Percentiles rank a stretch among this genome's conserved stretches.
These are phyloP conservation scores for Labeo calbasu DNA, from an alignment of 2,797 vertebrate genomes.

Conservation along the genomic window DNA sequence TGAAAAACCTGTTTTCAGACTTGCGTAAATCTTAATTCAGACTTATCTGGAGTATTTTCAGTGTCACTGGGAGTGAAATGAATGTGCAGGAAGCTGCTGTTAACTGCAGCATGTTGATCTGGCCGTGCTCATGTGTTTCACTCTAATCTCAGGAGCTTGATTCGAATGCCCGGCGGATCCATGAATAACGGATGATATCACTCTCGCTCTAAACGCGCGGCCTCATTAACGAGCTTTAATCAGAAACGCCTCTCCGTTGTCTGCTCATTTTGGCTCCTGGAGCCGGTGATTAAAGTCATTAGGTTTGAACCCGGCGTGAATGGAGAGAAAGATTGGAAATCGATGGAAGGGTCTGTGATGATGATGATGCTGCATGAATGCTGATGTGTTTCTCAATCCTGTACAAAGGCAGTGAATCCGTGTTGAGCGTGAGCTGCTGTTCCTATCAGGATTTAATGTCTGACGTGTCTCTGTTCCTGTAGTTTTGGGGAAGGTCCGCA, in stretches of 20 bases:
- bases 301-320: slow-evolving; percentile 1
- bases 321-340: neutral
- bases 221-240: slow-evolving; percentile 48
- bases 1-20: neutral
- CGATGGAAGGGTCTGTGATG: neutral
- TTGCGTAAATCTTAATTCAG: neutral
- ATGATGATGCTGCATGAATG: neutral
- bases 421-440: neutral
- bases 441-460: no score
- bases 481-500: slow-evolving; percentile 96
- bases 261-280: slow-evolving; percentile 37
- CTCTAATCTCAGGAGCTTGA: neutral
- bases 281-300: slow-evolving; percentile 49
- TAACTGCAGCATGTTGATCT: slow-evolving; percentile 13
- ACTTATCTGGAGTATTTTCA: neutral
- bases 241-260: slow-evolving; percentile 21
- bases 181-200: slow-evolving; percentile 41
- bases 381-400: neutral
- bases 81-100: slow-evolving; percentile 27
- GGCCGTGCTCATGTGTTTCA: no score
- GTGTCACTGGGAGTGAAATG: neutral
- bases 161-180: slow-evolving; percentile 18
- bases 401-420: neutral
- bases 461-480: slow-evolving; percentile 24
- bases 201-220: slow-evolving; percentile 12